Evolutionary conservation across 64 coral and sea anemone genomes (phyloP), one percentile per base, ranked within the genome.

Genomic region (Dendrophyllia cribrosa): DNA sequence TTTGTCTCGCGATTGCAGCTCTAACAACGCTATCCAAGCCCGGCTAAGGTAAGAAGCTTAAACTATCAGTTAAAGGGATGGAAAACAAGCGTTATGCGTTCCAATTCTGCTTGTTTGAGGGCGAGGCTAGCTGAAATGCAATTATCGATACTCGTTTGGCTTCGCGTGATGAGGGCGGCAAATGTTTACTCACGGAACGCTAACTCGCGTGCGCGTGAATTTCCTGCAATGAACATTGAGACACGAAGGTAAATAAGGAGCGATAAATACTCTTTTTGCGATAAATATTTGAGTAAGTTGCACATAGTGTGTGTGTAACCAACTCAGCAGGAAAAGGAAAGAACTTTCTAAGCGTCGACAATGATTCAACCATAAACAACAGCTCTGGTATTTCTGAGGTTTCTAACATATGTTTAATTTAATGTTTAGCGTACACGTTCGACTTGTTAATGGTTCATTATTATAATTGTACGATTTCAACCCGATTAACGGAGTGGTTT

Each of bases 231-330:
- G 80, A 66, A 83, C 7, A 50, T 66, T 67, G 10, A 13, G n/a
- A 47, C 61, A 67, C 21, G 9, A 66, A 50, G 25, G 60, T 47
- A 79, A 79, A 79, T 83, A 66, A 23, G 61, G 44, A 50, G 59
- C 2, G 44, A n/a, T 49, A 83, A 43, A 49, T 64, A 83, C 61
- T 49, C 59, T 8, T 60, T 11, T 7, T 17, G 17, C 60, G 80
- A 7, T 83, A 83, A 83, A 83, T 83, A 83, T 83, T 83, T 83
- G 43, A 83, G 43, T 66, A 23, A 21, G 44, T 60, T 67, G 20
- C 13, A n/a, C 47, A 7, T 49, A 51, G 19, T 6, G 19, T 83
- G 43, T 22, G 16, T n/a, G 17, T 67, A 49, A 66, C 6, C 6
- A 50, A 10, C 62, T 22, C 61, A 83, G 80, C 80, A n/a, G 60